Conservation (phyloP, 2,888 invertebrate genomes). For the Eilema caniola region DNA sequence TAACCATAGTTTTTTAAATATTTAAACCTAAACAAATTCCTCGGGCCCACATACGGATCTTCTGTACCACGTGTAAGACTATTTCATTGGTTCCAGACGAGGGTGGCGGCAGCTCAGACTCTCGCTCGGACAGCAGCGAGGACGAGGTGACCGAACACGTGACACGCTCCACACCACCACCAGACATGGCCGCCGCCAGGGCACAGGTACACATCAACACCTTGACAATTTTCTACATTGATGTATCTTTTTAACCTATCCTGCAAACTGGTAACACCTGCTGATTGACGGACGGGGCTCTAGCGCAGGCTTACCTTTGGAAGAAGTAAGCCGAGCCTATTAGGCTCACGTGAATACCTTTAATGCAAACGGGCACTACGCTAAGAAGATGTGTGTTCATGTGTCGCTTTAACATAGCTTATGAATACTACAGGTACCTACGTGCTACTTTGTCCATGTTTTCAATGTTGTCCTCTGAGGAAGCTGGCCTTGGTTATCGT, state of each 20-base stretch:
- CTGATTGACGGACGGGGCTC: no score
- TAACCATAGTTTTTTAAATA: no score
- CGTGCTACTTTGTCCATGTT: no score
- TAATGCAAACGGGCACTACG: no score
- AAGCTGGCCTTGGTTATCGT: background rate
- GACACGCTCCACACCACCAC: conserved; percentile 70
- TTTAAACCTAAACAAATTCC: no score
- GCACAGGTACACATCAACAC: conserved; percentile 68
- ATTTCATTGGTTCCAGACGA: conserved; percentile 86
- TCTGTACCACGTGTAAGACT: background rate
- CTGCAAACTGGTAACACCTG: background rate
- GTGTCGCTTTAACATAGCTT: background rate
- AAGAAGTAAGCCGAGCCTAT: no score
- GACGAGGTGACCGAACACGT: conserved; percentile 93
- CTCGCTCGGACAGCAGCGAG: conserved; percentile 91
- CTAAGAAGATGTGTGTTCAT: no score
- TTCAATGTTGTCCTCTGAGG: background rate
- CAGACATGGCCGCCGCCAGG: conserved; percentile 80
- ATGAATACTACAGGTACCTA: no score
- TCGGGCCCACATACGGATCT: background rate
- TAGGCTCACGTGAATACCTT: no score
- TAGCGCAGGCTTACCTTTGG: no score
- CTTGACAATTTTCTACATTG: background rate
- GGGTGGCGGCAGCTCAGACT: conserved; percentile 87
- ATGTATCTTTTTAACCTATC: background rate